Conservation (phyloP, 1,140 invertebrate species). For the Nasonia longicornis region DNA sequence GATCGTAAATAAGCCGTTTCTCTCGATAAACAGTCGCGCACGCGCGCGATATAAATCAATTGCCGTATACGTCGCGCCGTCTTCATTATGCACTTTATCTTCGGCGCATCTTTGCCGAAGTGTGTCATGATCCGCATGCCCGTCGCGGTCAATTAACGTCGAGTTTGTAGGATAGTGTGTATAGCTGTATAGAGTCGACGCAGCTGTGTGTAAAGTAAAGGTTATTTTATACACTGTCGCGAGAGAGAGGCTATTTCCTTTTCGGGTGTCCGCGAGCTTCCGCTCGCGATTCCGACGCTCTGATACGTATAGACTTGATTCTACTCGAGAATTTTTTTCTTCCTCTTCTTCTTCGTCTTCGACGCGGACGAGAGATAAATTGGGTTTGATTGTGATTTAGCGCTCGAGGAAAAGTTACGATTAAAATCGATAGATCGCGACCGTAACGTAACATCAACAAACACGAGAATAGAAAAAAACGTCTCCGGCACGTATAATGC, state of each 20-base stretch:
- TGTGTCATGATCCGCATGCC: conserved; percentile 48
- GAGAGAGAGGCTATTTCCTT: conserved; percentile 43
- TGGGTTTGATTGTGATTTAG: not conserved
- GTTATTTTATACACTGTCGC: not conserved
- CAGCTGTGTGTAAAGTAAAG: not conserved
- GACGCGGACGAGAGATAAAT: not conserved
- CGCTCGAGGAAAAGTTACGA: not conserved
- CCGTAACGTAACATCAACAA: not conserved
- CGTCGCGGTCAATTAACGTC: conserved; percentile 55
- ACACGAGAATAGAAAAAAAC: not conserved
- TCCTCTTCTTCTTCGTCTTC: not conserved
- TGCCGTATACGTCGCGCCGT: not conserved
- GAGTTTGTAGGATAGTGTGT: not conserved
- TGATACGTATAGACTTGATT: not conserved
- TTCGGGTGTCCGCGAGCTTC: conserved; percentile 34
- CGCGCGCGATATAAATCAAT: not conserved
- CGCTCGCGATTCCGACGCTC: conserved; percentile 16
- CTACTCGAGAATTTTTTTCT: not conserved
- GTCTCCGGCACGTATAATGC: not conserved
- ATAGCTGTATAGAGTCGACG: not conserved
- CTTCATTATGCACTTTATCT: not conserved
- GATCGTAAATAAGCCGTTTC: not conserved
- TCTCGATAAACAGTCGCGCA: not conserved
- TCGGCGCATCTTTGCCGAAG: conserved; percentile 35
- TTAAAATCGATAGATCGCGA: not conserved